Base-by-base conservation (phyloP, 2,113 vertebrate genomes). In the Gorsachius goisagi region DNA sequence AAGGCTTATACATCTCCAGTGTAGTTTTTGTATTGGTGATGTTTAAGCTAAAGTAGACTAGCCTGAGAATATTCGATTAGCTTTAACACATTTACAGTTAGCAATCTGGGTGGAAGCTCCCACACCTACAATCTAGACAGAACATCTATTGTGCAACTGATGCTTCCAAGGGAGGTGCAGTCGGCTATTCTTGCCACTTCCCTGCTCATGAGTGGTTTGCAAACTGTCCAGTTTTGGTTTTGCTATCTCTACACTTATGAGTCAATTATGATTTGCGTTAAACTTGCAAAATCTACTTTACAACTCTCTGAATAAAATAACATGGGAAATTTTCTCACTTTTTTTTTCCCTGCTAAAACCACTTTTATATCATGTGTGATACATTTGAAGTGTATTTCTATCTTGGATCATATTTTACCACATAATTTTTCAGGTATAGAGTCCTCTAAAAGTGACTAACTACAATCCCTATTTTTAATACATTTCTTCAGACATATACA, bases 1-100 rank as follows among this genome's bases (percentile, higher is more conserved):
- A 97, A 90, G 75, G 88, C 96, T 96, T 86, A 93, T 82, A 85
- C 85, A 93, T 89, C 90, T 88, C 95, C 86, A 88, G 93, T 0
- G 0, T 5, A 58, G 79, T 45, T 60, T 94, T 97, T 87, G 50
- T 71, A 66, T 84, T 94, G 89, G 96, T 66, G 78, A 93, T 30
- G 90, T 77, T 91, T 60, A 74, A 95, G 76, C 73, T 85, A 74
- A 91, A 95, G 85, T 27, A 62, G 49, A 91, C 77, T 33, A 56
- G 67, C 13, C 50, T 69, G 75, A 89, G 93, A 90, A 86, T 58
- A 91, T 64, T 82, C 37, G 5, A 39, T 67, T 59, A 87, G n/a
- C 58, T 74, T 92, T 80, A 67, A 18, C 45, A 39, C 19, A 20
- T 12, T 41, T 1, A 45, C 52, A 74, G 14, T 53, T 58, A 68